Evolutionary conservation across 2,797 vertebrate genomes (phyloP).

Genomic region (Melopsittacus undulatus): DNA sequence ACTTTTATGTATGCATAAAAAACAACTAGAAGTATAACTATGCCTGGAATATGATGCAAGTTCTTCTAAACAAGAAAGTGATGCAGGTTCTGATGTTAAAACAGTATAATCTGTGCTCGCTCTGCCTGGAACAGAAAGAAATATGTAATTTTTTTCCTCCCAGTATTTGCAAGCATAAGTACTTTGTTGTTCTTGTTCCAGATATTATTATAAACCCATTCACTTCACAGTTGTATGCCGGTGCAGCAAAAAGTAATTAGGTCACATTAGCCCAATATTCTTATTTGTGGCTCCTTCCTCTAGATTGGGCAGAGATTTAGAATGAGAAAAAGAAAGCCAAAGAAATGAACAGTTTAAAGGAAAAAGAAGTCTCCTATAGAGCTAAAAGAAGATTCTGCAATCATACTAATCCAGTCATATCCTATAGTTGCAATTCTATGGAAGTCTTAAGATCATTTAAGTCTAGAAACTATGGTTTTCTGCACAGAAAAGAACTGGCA

Average conservation of each 20-base stretch:
- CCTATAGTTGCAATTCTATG: neutral
- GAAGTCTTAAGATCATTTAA: neutral
- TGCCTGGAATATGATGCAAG: neutral
- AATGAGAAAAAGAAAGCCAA: neutral
- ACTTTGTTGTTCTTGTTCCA: neutral
- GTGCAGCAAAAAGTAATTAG: neutral
- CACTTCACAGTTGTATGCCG: neutral
- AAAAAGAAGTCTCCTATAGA: neutral
- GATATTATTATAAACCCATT: neutral
- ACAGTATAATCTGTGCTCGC: neutral
- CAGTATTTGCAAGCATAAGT: neutral
- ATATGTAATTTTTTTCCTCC: neutral
- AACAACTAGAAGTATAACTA: neutral
- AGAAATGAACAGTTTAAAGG: neutral
- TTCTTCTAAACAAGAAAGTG: neutral
- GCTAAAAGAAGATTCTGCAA: neutral
- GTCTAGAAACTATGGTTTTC: neutral
- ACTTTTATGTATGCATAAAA: neutral
- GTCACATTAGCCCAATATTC: neutral
- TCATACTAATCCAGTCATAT: neutral
- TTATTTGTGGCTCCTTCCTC: neutral
- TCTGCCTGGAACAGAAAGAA: neutral
- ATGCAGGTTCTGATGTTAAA: neutral
- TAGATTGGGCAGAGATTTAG: neutral
- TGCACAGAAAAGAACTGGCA: neutral